Base-by-base conservation (phyloP, 2,888 invertebrate genomes). In the Sympetrum striolatum region DNA sequence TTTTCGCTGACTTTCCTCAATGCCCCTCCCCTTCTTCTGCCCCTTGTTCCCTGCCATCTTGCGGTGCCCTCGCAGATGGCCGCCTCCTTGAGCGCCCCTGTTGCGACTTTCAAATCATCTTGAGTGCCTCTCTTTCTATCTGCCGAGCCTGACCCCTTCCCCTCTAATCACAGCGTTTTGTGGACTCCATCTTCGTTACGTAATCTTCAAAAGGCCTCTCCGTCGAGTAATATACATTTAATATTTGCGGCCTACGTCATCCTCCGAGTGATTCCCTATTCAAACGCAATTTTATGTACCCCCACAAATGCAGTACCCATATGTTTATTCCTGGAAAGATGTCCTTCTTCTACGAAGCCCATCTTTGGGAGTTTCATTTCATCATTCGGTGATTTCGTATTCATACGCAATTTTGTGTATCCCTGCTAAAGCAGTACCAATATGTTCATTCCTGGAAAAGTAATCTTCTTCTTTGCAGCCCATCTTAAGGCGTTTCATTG, bases 21-120 rank as follows among this genome's bases (percentile, higher is more conserved):
- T 60, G 6, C n/a, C 60, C n/a, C 18, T 60, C 60, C 5, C 1
- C 60, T 2, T 18, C 60, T 60, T 15, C 60, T n/a, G 5, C 60
- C 18, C 64, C 4, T n/a, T 64, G 8, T 44, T 44, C 44, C 44
- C n/a, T 64, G n/a, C 60, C 60, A 60, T 60, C 60, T 60, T 15
- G n/a, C 64, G 64, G 64, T 64, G 18, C 25, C 64, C n/a, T 22
- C 22, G n/a, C n/a, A n/a, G 64, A 64, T 14, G 64, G 64, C 64
- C 64, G n/a, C n/a, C 25, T n/a, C 22, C 64, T 64, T 25, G 60
- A 48, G 31, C 48, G 58, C 82, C 15, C 18, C 60, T 60, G 64
- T 25, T 64, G n/a, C 58, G 5, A 22, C 53, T 82, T 82, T 82
- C 82, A 82, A 82, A 82, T 82, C 82, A 82, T 82, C 82, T 82